phyloP scores from a whole-genome alignment of 2,888 invertebrate genomes.

The Hymenopus coronatus region DNA sequence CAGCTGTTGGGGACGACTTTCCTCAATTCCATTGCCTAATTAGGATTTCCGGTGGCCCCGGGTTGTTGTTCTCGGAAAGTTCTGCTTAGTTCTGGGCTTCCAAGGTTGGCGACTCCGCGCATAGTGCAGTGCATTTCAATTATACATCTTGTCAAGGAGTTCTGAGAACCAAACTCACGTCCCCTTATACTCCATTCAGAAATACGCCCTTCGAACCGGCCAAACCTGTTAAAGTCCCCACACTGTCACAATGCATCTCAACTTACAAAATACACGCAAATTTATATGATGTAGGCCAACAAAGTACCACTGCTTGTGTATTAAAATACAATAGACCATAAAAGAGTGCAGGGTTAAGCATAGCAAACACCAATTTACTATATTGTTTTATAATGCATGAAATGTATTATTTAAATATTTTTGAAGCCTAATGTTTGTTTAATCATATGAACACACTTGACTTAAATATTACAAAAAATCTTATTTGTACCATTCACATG shows the following conservation, averaged over 20 bases:
- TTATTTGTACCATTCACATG: no score
- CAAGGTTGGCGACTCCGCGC: neutral
- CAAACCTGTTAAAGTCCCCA: neutral
- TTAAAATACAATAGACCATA: no score
- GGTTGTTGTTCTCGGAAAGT: constrained; percentile 5
- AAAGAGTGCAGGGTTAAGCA: no score
- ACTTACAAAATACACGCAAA: no score
- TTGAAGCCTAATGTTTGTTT: no score
- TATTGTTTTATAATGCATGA: no score
- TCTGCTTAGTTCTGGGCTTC: neutral
- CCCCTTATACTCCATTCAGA: neutral
- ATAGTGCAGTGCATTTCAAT: neutral
- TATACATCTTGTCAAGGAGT: neutral
- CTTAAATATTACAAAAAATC: no score
- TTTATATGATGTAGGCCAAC: no score
- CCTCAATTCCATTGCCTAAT: constrained; percentile 12
- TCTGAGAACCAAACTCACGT: neutral
- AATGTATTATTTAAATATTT: no score
- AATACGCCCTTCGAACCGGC: neutral
- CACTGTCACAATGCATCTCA: neutral
- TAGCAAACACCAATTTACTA: no score
- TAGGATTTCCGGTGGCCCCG: constrained; percentile 7
- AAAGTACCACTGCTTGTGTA: no score
- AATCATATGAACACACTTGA: no score
- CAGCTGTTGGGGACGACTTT: constrained; percentile 6